These are phyloP conservation scores for Sebastes cheni DNA, from an alignment of 2,797 vertebrate species.

Conservation along the genomic window DNA sequence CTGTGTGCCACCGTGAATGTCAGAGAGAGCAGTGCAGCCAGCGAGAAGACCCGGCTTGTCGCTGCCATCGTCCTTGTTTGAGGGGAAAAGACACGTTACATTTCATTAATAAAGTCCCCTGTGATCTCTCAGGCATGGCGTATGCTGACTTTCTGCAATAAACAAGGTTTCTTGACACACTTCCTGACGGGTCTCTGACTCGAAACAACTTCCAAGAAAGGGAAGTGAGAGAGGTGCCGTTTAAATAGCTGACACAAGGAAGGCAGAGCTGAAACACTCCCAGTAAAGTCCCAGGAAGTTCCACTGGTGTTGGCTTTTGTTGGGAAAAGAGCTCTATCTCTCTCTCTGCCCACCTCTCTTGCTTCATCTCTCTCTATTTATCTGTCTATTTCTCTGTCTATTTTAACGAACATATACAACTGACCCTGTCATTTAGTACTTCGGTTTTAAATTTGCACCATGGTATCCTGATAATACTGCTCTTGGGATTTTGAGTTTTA, in stretches of 20 bases:
- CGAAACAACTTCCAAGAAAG: neutral
- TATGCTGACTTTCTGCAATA: neutral
- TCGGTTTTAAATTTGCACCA: no score
- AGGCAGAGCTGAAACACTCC: constrained; percentile 7
- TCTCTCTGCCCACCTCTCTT: neutral
- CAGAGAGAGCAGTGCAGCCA: constrained; percentile 17
- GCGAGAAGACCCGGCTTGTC: neutral
- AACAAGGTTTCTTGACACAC: constrained; percentile 8
- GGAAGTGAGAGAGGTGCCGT: constrained; percentile 48
- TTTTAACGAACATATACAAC: no score
- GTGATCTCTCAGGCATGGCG: neutral
- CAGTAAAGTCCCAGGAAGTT: constrained; percentile 46
- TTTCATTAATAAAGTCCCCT: neutral
- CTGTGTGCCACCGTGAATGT: neutral
- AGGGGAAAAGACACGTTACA: neutral
- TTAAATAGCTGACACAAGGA: neutral
- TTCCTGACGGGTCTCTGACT: constrained; percentile 6
- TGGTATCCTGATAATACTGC: no score
- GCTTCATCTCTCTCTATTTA: neutral
- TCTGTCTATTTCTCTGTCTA: no score
- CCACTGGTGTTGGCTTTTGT: neutral
- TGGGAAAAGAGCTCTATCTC: neutral
- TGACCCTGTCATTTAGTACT: no score
- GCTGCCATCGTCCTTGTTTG: constrained; percentile 25
- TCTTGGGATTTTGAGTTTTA: no score